These are phyloP conservation scores for Stenodera caucasica DNA, from an alignment of 2,888 invertebrate species.

Conservation along the genomic window DNA sequence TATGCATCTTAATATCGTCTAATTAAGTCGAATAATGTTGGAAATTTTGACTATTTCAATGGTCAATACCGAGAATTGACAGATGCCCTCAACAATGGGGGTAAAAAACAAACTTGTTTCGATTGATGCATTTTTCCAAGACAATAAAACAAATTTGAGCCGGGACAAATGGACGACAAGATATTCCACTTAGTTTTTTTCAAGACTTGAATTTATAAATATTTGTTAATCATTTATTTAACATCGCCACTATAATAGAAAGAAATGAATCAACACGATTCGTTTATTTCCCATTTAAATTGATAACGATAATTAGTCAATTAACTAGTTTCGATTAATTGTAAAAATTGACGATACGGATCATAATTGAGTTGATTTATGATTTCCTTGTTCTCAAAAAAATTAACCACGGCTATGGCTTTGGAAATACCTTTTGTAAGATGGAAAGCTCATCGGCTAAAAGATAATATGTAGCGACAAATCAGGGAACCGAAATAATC, in stretches of 20 bases:
- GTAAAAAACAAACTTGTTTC: slow-evolving; percentile 12
- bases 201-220: slow-evolving; percentile 50
- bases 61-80: neutral
- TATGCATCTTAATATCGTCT: neutral
- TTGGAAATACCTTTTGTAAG: slow-evolving; percentile 14
- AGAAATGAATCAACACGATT: too few species aligned
- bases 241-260: neutral
- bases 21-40: neutral
- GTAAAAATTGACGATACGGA: too few species aligned
- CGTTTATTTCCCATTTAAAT: neutral
- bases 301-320: neutral
- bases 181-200: slow-evolving; percentile 52
- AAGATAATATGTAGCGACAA: slow-evolving; percentile 40
- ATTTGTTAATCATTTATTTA: slow-evolving; percentile 49
- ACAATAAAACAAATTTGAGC: slow-evolving; percentile 51
- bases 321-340: neutral
- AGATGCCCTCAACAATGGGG: neutral
- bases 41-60: neutral
- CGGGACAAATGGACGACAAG: slow-evolving; percentile 53
- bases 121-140: slow-evolving; percentile 37
- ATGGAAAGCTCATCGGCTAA: slow-evolving; percentile 8
- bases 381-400: slow-evolving; percentile 35
- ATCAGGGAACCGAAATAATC: slow-evolving; percentile 45
- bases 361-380: slow-evolving; percentile 44
- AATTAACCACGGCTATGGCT: slow-evolving; percentile 38